These are phyloP conservation scores for Chlorops oryzae DNA, from an alignment of 1,140 invertebrate species.

Conservation along the genomic window DNA sequence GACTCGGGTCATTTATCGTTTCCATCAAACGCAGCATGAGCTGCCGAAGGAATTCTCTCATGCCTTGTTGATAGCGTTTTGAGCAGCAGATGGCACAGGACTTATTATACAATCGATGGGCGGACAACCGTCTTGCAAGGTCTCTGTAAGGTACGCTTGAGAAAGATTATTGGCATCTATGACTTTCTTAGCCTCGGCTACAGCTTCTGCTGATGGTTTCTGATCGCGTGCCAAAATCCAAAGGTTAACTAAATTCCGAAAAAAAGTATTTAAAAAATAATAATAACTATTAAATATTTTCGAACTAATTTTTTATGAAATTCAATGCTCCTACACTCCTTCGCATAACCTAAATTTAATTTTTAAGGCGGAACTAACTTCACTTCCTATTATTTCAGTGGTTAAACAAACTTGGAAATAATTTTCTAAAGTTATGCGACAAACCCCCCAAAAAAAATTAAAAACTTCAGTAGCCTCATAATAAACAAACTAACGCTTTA, in stretches of 20 bases:
- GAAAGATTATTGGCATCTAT: slow-evolving; percentile 29
- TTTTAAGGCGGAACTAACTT: background rate
- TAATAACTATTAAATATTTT: slow-evolving; percentile 9
- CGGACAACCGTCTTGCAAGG: slow-evolving; percentile 32
- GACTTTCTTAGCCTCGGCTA: slow-evolving; percentile 27
- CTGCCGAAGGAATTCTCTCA: slow-evolving; percentile 19
- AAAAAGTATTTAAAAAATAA: background rate
- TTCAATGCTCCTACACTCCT: background rate
- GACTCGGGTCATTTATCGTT: too few relatives aligned
- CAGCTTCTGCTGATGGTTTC: slow-evolving; percentile 14
- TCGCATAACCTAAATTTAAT: background rate
- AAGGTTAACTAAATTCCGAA: slow-evolving; percentile 20
- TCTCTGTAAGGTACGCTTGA: slow-evolving; percentile 24
- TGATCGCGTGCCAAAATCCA: slow-evolving; percentile 41
- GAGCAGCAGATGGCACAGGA: slow-evolving; percentile 11
- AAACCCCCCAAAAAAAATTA: too few relatives aligned
- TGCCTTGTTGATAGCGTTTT: slow-evolving; percentile 18
- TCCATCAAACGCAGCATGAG: slow-evolving; percentile 11
- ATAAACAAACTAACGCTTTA: too few relatives aligned
- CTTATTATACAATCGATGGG: background rate
- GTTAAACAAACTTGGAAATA: background rate
- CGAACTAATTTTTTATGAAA: background rate
- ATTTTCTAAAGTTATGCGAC: too few relatives aligned
- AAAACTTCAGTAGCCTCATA: too few relatives aligned
- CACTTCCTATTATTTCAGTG: background rate